Conservation (phyloP, 2,797 vertebrate genomes). For the Microtus agrestis region DNA sequence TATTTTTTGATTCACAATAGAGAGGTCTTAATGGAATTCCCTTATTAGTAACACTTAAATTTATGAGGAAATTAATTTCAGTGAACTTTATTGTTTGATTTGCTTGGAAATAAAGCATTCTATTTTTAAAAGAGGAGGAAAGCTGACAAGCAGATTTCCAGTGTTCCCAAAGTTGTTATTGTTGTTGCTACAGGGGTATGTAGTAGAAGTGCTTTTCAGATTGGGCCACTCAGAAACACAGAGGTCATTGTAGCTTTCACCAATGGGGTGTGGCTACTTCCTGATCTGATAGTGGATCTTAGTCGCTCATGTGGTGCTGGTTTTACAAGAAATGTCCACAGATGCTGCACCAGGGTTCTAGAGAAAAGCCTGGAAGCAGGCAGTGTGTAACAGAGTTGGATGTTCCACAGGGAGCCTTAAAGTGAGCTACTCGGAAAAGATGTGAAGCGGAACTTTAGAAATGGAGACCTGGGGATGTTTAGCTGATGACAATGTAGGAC, state of each 20-base stretch:
- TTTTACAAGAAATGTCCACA: background rate
- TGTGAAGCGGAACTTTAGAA: background rate
- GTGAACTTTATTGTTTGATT: constrained; percentile 34
- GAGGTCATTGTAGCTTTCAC: background rate
- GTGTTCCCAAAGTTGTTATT: background rate
- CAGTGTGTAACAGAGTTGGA: background rate
- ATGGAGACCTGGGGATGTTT: background rate
- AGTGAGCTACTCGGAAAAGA: background rate
- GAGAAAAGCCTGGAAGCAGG: background rate
- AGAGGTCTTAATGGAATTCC: background rate
- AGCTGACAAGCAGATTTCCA: background rate
- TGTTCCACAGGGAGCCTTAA: background rate
- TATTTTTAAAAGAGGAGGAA: constrained; percentile 22
- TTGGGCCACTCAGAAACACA: background rate
- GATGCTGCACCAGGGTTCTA: background rate
- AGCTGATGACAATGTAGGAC: background rate
- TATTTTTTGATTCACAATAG: background rate
- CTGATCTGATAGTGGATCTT: background rate
- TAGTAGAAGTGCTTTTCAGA: background rate
- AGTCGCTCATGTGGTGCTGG: background rate
- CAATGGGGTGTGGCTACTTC: background rate
- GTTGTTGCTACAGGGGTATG: background rate
- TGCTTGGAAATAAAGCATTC: constrained; percentile 17
- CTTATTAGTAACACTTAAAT: background rate
- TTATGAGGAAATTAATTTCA: background rate